Conservation (phyloP, 2,888 invertebrate species). For the Congeria kusceri region DNA sequence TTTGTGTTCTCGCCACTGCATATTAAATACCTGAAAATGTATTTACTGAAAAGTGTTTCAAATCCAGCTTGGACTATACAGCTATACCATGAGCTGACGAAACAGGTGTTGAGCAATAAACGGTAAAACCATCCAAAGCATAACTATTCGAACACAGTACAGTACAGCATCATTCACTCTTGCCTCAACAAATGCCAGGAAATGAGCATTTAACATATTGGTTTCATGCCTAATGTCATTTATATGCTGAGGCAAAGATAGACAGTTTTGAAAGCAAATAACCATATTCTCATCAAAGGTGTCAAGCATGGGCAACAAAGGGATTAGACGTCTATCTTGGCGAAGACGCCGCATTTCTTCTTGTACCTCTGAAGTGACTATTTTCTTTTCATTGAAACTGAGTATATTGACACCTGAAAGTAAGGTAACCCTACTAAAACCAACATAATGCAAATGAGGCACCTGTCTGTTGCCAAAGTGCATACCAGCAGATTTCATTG, state of each 20-base stretch:
- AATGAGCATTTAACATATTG: constrained; percentile 27
- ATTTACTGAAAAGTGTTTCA: neutral
- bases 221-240: constrained; percentile 36
- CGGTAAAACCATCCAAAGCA: constrained; percentile 17
- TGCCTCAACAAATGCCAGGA: constrained; percentile 51
- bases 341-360: constrained; percentile 46
- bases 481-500: constrained; percentile 44
- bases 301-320: constrained; percentile 14
- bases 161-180: constrained; percentile 1
- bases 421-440: constrained; percentile 44
- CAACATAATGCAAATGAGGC: constrained; percentile 57
- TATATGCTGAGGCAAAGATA: constrained; percentile 41
- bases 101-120: constrained; percentile 10
- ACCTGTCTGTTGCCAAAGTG: constrained; percentile 42
- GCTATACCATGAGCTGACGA: constrained; percentile 38
- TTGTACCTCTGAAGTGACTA: constrained; percentile 29
- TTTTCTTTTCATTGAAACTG: constrained; percentile 42
- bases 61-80: constrained; percentile 18
- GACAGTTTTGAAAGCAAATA: constrained; percentile 42
- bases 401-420: constrained; percentile 30
- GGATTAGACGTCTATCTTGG: neutral
- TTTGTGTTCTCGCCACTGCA: neutral
- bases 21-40: constrained; percentile 16
- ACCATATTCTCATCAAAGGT: neutral
- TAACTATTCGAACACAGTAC: neutral